Percentiles rank a stretch among this genome's conserved stretches.
phyloP scores from a whole-genome alignment of 2,113 vertebrate genomes.

The Pollachius pollachius region DNA sequence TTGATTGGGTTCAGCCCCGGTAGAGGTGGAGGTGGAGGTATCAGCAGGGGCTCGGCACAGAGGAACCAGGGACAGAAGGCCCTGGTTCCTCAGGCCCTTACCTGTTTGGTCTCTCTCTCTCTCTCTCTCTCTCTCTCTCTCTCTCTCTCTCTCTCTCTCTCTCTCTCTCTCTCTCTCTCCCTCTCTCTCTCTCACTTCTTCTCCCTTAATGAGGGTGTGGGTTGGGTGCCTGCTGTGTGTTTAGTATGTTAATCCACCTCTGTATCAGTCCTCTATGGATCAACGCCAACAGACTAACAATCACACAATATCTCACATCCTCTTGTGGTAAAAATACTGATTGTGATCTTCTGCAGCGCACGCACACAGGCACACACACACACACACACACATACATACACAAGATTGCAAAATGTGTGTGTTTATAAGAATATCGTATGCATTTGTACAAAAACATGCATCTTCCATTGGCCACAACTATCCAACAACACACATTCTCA shows the following conservation, averaged over 20 bases:
- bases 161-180: neutral
- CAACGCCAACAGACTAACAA: neutral
- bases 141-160: too few relatives aligned
- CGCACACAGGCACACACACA: slow-evolving; percentile 21
- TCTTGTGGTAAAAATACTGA: neutral
- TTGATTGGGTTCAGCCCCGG: too few relatives aligned
- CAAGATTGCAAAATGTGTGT: neutral
- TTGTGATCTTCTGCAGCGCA: neutral
- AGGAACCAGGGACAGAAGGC: too few relatives aligned
- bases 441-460: neutral
- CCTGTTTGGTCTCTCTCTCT: too few relatives aligned
- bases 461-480: neutral
- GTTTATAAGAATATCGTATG: too few relatives aligned
- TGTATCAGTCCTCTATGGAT: neutral
- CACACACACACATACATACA: slow-evolving; percentile 8
- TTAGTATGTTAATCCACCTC: too few relatives aligned
- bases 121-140: too few relatives aligned
- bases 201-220: neutral
- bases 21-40: too few relatives aligned
- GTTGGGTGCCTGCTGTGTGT: too few relatives aligned
- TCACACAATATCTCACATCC: neutral
- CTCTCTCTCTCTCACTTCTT: slow-evolving; percentile 4
- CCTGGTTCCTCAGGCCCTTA: too few relatives aligned
- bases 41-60: too few relatives aligned
- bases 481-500: too few relatives aligned